A percentile compares a stretch with the other conserved stretches of the same genome.
These are phyloP conservation scores for Itoplectis maculator DNA, from an alignment of 2,888 invertebrate genomes.

Conservation along the genomic window DNA sequence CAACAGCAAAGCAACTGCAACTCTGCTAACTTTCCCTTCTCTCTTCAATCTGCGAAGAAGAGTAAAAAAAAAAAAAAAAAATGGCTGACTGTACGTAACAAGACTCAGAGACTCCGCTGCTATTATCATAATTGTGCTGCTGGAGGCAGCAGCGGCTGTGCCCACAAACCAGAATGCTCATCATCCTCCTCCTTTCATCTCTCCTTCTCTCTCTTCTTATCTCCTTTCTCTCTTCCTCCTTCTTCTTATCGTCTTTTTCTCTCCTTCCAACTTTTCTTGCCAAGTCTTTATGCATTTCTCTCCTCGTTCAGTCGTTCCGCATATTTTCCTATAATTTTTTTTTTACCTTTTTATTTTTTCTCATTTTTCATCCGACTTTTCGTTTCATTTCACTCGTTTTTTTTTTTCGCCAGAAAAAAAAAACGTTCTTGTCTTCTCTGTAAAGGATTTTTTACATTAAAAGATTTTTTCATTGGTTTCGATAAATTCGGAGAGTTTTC, in stretches of 20 bases:
- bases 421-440: too few species aligned
- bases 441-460: too few species aligned
- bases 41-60: constrained; percentile 10
- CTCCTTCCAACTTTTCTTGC: constrained; percentile 16
- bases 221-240: constrained; percentile 43
- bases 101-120: constrained; percentile 81
- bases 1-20: neutral
- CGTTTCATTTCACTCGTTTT: constrained; percentile 59
- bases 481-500: too few species aligned
- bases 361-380: constrained; percentile 42
- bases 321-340: neutral
- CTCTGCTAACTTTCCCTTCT: constrained; percentile 4
- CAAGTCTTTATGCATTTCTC: constrained; percentile 21
- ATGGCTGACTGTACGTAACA: constrained; percentile 82
- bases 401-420: constrained; percentile 46
- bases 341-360: constrained; percentile 14
- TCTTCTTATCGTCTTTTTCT: constrained; percentile 16
- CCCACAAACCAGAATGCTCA: constrained; percentile 85
- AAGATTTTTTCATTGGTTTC: too few species aligned
- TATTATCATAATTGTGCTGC: constrained; percentile 84
- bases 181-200: constrained; percentile 75
- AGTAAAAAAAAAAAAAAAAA: constrained; percentile 68
- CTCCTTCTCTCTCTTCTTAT: constrained; percentile 33
- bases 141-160: constrained; percentile 83
- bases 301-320: constrained; percentile 3